Percentiles rank a stretch among this genome's conserved stretches.
Evolutionary conservation across 2,113 vertebrate genomes (phyloP).

Genomic region (Cyanistes caeruleus): DNA sequence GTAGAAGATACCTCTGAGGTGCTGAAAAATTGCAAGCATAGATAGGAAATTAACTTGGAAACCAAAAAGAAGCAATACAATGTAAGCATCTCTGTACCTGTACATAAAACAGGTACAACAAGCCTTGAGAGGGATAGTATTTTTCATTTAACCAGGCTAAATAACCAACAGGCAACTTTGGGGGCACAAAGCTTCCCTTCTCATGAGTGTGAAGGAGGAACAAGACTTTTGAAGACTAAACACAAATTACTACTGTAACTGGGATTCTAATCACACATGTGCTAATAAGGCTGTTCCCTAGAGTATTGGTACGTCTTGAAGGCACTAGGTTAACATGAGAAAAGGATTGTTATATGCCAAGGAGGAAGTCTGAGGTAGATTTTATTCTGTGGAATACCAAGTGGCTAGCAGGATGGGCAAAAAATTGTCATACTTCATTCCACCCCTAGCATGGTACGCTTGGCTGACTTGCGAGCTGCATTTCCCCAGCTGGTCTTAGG

Average conservation of each 20-base stretch:
- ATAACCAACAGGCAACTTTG: neutral
- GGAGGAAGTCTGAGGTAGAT: too few species aligned
- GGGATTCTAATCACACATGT: neutral
- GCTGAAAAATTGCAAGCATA: neutral
- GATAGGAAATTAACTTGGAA: neutral
- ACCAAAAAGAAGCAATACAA: neutral
- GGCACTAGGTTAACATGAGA: accelerated
- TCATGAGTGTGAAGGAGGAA: neutral
- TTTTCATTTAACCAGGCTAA: neutral
- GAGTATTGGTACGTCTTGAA: neutral
- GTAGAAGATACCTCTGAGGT: neutral
- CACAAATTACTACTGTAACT: neutral
- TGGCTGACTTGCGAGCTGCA: accelerated
- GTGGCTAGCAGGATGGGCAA: neutral
- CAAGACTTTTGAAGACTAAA: neutral
- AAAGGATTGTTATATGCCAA: accelerated
- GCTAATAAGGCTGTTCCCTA: accelerated
- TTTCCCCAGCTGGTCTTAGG: accelerated
- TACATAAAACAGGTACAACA: neutral
- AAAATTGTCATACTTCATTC: accelerated
- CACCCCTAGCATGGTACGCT: neutral
- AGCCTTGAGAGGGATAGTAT: neutral
- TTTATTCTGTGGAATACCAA: neutral
- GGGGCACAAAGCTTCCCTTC: accelerated
- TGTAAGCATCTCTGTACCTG: accelerated